These are phyloP conservation scores for Chloroclystis v-ata DNA, from an alignment of 2,888 invertebrate species.

Conservation along the genomic window DNA sequence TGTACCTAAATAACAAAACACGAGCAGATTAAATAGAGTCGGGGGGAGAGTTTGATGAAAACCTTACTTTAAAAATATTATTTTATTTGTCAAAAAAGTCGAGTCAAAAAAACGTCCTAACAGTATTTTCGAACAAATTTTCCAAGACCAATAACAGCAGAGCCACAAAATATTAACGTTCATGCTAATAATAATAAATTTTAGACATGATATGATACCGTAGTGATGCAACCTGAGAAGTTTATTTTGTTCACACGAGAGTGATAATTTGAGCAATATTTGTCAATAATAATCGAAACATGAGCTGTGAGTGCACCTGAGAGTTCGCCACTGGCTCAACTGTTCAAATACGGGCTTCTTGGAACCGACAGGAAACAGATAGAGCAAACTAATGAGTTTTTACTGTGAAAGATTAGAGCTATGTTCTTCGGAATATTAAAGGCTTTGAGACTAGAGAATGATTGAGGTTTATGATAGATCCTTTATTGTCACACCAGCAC, in stretches of 20 bases:
- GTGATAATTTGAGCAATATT: slow-evolving; percentile 7
- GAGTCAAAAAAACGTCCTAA: too few relatives aligned
- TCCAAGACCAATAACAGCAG: too few relatives aligned
- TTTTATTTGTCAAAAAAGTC: too few relatives aligned
- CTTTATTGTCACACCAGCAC: too few relatives aligned
- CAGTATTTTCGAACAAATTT: too few relatives aligned
- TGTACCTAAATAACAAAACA: too few relatives aligned
- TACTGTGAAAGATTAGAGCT: slow-evolving; percentile 39
- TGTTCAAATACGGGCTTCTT: slow-evolving; percentile 39
- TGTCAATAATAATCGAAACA: slow-evolving; percentile 6
- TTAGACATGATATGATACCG: background rate
- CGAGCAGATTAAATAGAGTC: too few relatives aligned
- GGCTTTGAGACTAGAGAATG: slow-evolving; percentile 12
- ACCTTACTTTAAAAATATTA: too few relatives aligned
- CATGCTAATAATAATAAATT: too few relatives aligned
- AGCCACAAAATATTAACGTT: too few relatives aligned
- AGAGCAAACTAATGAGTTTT: slow-evolving; percentile 42
- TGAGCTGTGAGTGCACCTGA: slow-evolving; percentile 18
- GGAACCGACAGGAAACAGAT: slow-evolving; percentile 43
- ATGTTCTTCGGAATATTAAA: slow-evolving; percentile 23
- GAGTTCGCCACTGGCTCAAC: slow-evolving; percentile 30
- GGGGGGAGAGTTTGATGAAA: too few relatives aligned
- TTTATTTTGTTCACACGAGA: slow-evolving; percentile 4
- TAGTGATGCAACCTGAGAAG: background rate
- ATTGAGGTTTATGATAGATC: background rate